Evolutionary conservation across 2,888 invertebrate genomes (phyloP).

Genomic region (Drosophila neotestacea): DNA sequence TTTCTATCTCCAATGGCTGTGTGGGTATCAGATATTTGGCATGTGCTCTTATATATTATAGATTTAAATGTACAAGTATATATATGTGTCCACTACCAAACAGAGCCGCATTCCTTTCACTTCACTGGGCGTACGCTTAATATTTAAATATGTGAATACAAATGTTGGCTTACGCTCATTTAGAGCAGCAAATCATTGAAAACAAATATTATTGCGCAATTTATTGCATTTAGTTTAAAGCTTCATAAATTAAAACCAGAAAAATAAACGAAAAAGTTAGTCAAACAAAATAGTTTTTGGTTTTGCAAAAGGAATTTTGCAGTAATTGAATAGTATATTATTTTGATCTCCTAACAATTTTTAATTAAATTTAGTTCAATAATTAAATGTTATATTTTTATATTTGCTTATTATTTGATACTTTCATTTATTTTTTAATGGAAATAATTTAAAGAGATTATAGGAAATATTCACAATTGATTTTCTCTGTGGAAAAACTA

Average conservation of each 20-base stretch:
- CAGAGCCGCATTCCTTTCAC: constrained; percentile 22
- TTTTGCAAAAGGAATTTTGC: not conserved
- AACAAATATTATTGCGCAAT: constrained; percentile 28
- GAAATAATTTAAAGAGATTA: too few relatives aligned
- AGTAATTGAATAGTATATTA: not conserved
- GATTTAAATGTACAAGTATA: constrained; percentile 7
- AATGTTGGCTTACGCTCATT: constrained; percentile 3
- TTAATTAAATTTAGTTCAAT: not conserved
- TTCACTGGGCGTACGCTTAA: constrained; percentile 42
- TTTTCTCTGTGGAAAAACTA: too few relatives aligned
- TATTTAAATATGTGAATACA: constrained; percentile 35
- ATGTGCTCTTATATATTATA: constrained; percentile 36
- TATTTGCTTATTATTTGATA: too few relatives aligned
- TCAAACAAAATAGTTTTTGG: not conserved
- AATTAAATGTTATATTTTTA: not conserved
- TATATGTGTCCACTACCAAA: constrained; percentile 22
- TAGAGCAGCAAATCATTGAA: constrained; percentile 5
- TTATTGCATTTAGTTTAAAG: constrained; percentile 15
- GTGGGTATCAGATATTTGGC: constrained; percentile 43
- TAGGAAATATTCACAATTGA: too few relatives aligned
- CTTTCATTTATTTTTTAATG: too few relatives aligned
- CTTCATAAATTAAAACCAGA: constrained; percentile 13
- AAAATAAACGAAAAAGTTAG: constrained; percentile 2
- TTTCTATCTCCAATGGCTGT: not conserved
- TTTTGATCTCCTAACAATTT: not conserved